Conservation (phyloP, 2,888 invertebrate genomes). For the Drosophila nigricruria region DNA sequence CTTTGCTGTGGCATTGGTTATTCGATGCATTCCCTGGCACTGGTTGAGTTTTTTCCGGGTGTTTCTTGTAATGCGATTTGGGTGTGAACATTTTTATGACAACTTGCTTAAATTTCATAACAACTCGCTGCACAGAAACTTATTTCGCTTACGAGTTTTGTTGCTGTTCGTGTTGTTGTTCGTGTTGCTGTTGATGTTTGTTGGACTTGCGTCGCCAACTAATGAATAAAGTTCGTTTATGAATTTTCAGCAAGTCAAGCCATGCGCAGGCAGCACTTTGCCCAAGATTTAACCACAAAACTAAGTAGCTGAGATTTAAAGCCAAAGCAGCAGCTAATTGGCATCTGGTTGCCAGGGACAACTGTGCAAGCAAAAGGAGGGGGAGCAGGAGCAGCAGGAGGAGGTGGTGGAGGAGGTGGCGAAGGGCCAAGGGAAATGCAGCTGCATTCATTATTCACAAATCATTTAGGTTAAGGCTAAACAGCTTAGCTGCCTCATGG, state of each 20-base stretch:
- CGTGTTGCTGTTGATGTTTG: conserved; percentile 2
- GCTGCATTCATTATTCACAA: conserved; percentile 21
- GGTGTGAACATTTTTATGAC: conserved; percentile 77
- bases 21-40: conserved; percentile 25
- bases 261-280: conserved; percentile 11
- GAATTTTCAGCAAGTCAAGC: conserved; percentile 46
- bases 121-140: conserved; percentile 63
- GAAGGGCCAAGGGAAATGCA: conserved; percentile 5
- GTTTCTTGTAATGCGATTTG: conserved; percentile 64
- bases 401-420: too few relatives aligned
- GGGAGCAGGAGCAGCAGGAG: background rate
- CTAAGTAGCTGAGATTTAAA: conserved; percentile 36
- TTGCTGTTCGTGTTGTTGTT: conserved; percentile 31
- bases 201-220: conserved; percentile 49
- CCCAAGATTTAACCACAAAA: conserved; percentile 35
- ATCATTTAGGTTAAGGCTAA: conserved; percentile 11
- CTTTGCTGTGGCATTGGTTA: conserved; percentile 39
- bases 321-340: conserved; percentile 33
- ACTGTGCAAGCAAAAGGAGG: background rate
- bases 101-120: conserved; percentile 79
- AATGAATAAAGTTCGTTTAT: conserved; percentile 76
- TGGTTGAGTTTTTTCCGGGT: background rate
- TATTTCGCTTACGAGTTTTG: conserved; percentile 66
- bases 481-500: conserved; percentile 7
- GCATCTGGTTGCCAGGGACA: conserved; percentile 33